Conservation (phyloP, 2,797 vertebrate species). For the Carcharodon carcharias region DNA sequence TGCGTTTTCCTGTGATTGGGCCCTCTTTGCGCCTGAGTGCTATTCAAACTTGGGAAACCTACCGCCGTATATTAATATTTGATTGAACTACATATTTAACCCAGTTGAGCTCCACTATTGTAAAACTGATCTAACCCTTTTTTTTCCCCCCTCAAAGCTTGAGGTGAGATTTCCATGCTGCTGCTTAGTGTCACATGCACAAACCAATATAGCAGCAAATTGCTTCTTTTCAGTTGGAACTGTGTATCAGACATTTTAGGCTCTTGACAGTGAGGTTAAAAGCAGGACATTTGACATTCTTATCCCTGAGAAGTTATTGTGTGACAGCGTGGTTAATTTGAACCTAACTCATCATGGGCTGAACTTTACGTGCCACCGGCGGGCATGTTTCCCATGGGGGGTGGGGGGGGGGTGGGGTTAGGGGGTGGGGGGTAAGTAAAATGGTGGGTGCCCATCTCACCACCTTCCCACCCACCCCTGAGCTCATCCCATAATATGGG, state of each 20-base stretch:
- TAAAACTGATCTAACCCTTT: neutral
- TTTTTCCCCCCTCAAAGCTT: neutral
- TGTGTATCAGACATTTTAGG: neutral
- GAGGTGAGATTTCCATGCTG: neutral
- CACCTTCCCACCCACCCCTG: too few species aligned
- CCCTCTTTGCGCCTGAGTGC: neutral
- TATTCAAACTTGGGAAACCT: neutral
- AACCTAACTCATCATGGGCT: neutral
- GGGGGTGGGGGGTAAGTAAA: too few species aligned
- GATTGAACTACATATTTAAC: neutral
- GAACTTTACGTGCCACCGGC: too few species aligned
- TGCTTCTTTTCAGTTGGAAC: neutral
- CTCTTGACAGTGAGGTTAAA: neutral
- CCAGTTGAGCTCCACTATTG: neutral
- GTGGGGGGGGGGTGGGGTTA: too few species aligned
- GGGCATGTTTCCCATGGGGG: too few species aligned
- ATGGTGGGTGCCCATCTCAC: too few species aligned
- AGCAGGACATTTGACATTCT: neutral
- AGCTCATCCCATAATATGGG: too few species aligned
- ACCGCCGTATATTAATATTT: neutral
- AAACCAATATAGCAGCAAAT: neutral
- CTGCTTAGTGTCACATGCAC: neutral
- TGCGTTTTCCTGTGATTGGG: neutral
- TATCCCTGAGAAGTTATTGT: too few species aligned
- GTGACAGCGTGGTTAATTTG: too few species aligned